These are phyloP conservation scores for Bombus superbus DNA, from an alignment of 1,140 invertebrate genomes.

Conservation along the genomic window DNA sequence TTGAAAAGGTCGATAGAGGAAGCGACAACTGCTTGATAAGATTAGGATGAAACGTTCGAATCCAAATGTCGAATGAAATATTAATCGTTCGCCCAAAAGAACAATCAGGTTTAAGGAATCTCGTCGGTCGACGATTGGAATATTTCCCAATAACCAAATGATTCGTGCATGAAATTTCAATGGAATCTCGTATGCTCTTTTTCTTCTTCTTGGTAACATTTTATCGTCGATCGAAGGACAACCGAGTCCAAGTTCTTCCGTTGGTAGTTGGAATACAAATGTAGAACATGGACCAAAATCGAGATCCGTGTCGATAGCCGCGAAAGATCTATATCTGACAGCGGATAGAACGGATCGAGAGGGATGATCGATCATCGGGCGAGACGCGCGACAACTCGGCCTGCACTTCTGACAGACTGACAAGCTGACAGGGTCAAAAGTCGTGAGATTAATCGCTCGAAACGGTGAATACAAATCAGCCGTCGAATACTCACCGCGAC, in stretches of 20 bases:
- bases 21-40: too few species aligned
- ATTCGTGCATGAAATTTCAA: neutral
- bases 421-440: conserved; percentile 57
- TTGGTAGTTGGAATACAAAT: neutral
- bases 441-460: conserved; percentile 58
- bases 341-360: conserved; percentile 39
- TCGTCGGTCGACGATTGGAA: neutral
- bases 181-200: neutral
- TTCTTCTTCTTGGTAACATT: neutral
- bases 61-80: neutral
- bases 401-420: conserved; percentile 29
- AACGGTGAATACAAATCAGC: conserved; percentile 58
- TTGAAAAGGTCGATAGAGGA: too few species aligned
- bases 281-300: neutral
- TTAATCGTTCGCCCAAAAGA: too few species aligned
- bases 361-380: conserved; percentile 47
- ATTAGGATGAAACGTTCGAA: neutral
- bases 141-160: neutral
- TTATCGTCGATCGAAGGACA: neutral
- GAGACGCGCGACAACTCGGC: conserved; percentile 38
- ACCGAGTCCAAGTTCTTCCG: neutral
- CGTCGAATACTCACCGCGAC: conserved; percentile 32
- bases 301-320: conserved; percentile 28
- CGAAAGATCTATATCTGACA: conserved; percentile 45
- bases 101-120: too few species aligned